phyloP scores from a whole-genome alignment of 1,140 invertebrate genomes.

The Megalonaias nervosa region DNA sequence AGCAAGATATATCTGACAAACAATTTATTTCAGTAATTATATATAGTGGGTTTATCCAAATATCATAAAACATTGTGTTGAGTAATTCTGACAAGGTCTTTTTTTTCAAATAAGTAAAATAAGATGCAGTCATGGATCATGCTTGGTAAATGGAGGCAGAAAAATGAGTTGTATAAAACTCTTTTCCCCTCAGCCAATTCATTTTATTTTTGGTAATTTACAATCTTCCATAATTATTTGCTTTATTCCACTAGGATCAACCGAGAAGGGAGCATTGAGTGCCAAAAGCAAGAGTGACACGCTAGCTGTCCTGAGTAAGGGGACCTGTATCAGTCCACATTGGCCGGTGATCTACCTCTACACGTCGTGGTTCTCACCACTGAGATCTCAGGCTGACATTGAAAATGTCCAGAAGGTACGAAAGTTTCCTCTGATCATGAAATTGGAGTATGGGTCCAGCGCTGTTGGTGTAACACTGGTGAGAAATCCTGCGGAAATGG shows the following conservation, averaged over 20 bases:
- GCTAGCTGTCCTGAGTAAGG: conserved; percentile 21
- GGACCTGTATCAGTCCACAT: conserved; percentile 42
- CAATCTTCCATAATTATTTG: no score
- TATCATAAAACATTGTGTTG: no score
- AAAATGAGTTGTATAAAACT: no score
- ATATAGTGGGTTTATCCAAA: no score
- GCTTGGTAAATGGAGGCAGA: no score
- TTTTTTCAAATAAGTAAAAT: no score
- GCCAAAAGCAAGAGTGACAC: conserved; percentile 52
- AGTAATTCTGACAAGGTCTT: no score
- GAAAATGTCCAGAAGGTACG: conserved; percentile 7
- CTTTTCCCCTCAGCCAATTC: no score
- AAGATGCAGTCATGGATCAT: no score
- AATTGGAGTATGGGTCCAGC: conserved; percentile 52
- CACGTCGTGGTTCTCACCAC: conserved; percentile 14
- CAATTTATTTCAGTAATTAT: no score
- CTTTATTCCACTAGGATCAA: background rate
- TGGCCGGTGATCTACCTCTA: conserved; percentile 42
- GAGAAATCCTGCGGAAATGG: conserved; percentile 31
- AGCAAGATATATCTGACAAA: no score
- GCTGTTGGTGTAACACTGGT: conserved; percentile 51
- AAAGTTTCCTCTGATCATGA: conserved; percentile 41
- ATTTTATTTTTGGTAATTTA: no score
- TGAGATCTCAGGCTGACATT: conserved; percentile 30
- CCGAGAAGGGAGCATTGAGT: conserved; percentile 30